phyloP scores from a whole-genome alignment of 2,797 vertebrate species.

The Bradypodion pumilum region DNA sequence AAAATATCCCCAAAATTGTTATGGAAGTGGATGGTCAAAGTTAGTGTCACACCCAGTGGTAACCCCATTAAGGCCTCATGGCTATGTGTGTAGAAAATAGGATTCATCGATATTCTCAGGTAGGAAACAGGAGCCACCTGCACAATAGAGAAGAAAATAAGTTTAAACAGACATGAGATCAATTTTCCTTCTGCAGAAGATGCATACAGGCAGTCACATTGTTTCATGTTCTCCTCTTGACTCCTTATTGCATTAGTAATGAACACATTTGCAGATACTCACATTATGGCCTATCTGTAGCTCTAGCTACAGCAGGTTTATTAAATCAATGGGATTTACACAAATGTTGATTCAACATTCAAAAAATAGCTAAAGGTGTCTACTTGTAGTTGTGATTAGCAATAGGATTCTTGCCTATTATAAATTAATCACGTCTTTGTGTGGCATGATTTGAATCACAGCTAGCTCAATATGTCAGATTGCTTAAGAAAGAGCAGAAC shows the following conservation, averaged over 20 bases:
- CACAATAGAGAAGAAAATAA: background rate
- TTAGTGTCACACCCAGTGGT: slow-evolving; percentile 86
- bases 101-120: slow-evolving; percentile 85
- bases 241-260: background rate
- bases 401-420: background rate
- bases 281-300: too few relatives aligned
- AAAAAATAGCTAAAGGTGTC: too few relatives aligned
- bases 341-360: too few relatives aligned
- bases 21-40: slow-evolving; percentile 89
- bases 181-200: background rate
- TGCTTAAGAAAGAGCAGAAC: background rate
- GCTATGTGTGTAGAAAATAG: slow-evolving; percentile 75
- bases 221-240: background rate
- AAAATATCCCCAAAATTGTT: slow-evolving; percentile 85
- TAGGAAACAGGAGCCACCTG: slow-evolving; percentile 94
- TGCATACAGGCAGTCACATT: background rate
- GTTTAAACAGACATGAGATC: background rate
- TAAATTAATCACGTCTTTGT: background rate
- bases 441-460: background rate
- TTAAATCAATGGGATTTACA: too few relatives aligned
- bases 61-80: slow-evolving; percentile 79
- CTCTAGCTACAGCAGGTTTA: too few relatives aligned
- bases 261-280: background rate
- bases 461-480: background rate
- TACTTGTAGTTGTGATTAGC: too few relatives aligned